Percentiles rank a stretch among this genome's conserved stretches.
These are phyloP conservation scores for Ptychochromis oligacanthus DNA, from an alignment of 2,113 vertebrate species.

Conservation along the genomic window DNA sequence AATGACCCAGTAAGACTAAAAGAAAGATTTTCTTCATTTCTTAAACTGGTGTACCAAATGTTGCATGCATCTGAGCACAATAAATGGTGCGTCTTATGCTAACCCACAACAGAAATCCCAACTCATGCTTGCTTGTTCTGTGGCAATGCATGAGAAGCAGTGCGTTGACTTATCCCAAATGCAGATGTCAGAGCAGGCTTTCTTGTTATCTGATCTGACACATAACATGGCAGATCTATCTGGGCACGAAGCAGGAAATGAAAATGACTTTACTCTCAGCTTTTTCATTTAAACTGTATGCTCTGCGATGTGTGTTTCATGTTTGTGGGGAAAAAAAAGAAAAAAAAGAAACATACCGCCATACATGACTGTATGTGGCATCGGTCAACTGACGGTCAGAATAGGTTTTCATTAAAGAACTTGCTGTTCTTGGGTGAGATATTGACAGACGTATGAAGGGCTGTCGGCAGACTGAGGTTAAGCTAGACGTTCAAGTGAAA, in stretches of 20 bases:
- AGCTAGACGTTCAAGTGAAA: slow-evolving; percentile 28
- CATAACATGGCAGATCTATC: slow-evolving; percentile 84
- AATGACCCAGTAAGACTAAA: slow-evolving; percentile 2
- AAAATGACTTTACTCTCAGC: slow-evolving; percentile 38
- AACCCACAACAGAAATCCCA: slow-evolving; percentile 42
- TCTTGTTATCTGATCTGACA: slow-evolving; percentile 86
- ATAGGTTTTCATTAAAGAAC: neutral
- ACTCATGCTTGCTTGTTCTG: neutral
- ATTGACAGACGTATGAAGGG: slow-evolving; percentile 11
- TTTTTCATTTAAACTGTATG: slow-evolving; percentile 12
- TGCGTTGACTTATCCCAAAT: slow-evolving; percentile 68
- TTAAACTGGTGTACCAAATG: neutral
- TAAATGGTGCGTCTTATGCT: slow-evolving; percentile 28
- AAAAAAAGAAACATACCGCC: neutral
- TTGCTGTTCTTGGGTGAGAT: neutral
- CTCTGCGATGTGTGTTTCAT: neutral
- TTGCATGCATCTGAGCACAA: slow-evolving; percentile 32
- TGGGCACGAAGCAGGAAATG: slow-evolving; percentile 50
- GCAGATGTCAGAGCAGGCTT: slow-evolving; percentile 86
- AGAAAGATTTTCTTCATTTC: neutral
- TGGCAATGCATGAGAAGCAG: slow-evolving; percentile 44
- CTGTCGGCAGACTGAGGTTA: slow-evolving; percentile 29
- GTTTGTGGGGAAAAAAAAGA: slow-evolving; percentile 14
- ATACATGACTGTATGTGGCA: neutral
- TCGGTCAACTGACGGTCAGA: neutral